Conservation (phyloP, 2,888 invertebrate species). For the Nysson spinosus region DNA sequence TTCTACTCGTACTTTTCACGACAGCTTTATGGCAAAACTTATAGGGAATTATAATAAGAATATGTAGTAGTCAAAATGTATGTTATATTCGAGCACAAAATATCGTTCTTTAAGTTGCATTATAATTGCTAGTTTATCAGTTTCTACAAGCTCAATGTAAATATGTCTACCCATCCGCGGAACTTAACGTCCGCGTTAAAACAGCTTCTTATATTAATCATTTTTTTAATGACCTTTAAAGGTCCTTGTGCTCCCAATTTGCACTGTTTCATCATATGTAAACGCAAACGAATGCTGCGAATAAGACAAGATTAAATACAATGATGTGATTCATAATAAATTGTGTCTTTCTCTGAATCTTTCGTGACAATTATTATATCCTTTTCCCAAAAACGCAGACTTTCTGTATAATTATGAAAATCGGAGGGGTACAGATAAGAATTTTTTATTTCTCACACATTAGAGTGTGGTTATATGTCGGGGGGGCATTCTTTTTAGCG, state of each 20-base stretch:
- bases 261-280: conserved; percentile 36
- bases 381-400: not conserved
- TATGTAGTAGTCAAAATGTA: conserved; percentile 34
- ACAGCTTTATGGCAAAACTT: too few species aligned
- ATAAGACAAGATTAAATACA: conserved; percentile 36
- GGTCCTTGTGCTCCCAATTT: conserved; percentile 33
- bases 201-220: conserved; percentile 43
- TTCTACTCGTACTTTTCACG: too few species aligned
- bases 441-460: too few species aligned
- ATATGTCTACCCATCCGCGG: conserved; percentile 52
- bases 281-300: conserved; percentile 24
- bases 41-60: conserved; percentile 18
- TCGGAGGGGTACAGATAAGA: too few species aligned
- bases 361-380: not conserved
- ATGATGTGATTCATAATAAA: conserved; percentile 46
- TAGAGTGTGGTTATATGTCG: too few species aligned
- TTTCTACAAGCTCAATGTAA: conserved; percentile 49
- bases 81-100: conserved; percentile 42
- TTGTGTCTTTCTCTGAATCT: conserved; percentile 22
- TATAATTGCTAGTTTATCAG: conserved; percentile 42
- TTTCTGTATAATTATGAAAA: too few species aligned
- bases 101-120: conserved; percentile 34
- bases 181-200: conserved; percentile 35
- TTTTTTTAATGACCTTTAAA: conserved; percentile 26
- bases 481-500: too few species aligned